Evolutionary conservation across 2,113 vertebrate genomes (phyloP).

Genomic region (Heliornis fulica): DNA sequence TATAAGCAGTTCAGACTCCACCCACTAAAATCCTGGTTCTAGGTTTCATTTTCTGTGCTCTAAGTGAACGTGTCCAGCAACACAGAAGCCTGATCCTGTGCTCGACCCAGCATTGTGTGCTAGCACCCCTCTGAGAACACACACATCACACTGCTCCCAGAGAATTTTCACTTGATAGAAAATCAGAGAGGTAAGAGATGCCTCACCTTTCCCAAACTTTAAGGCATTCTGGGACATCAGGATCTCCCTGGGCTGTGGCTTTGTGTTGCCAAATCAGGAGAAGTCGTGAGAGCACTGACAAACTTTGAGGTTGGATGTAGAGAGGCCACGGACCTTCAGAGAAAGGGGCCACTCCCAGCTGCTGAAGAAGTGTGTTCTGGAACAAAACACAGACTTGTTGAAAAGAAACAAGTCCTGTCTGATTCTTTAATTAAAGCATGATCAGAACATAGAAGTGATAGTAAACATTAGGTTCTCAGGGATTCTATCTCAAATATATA

Average conservation of each 20-base stretch:
- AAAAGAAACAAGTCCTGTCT: neutral
- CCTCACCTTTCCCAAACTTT: slow-evolving; percentile 97
- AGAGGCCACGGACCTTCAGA: slow-evolving; percentile 95
- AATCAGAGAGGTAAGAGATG: neutral
- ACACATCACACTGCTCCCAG: rapidly evolving
- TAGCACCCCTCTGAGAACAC: neutral
- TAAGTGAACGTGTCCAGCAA: neutral
- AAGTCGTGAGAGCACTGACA: slow-evolving; percentile 93
- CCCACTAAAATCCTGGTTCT: neutral
- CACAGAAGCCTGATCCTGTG: neutral
- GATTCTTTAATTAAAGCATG: neutral
- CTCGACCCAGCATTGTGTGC: neutral
- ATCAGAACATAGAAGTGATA: neutral
- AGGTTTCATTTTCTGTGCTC: neutral
- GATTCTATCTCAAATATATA: neutral
- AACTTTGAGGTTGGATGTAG: slow-evolving; percentile 93
- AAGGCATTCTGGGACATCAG: slow-evolving; percentile 93
- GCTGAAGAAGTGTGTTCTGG: slow-evolving; percentile 93
- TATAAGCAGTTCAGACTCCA: neutral
- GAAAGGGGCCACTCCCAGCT: slow-evolving; percentile 92
- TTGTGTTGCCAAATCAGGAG: slow-evolving; percentile 97
- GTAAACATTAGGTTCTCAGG: neutral
- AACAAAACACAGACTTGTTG: neutral
- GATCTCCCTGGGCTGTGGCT: slow-evolving; percentile 87
- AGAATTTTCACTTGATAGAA: neutral